These are phyloP conservation scores for Stegodyphus mimosarum DNA, from an alignment of 1,140 invertebrate genomes.

Conservation along the genomic window DNA sequence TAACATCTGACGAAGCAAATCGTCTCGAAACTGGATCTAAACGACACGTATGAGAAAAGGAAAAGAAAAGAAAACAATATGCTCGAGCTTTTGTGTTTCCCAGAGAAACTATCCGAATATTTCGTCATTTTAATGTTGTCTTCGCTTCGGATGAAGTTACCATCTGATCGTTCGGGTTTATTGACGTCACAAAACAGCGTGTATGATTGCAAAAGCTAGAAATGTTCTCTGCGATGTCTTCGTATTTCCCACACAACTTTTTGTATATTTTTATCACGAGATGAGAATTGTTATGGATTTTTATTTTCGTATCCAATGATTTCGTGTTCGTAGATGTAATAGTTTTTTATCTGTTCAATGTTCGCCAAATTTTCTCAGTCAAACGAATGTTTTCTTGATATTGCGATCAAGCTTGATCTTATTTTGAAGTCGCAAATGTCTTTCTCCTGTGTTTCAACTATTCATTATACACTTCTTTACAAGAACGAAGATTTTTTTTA, in stretches of 20 bases:
- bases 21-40: constrained; percentile 34
- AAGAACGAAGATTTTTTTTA: too few relatives aligned
- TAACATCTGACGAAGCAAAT: constrained; percentile 19
- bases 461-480: too few relatives aligned
- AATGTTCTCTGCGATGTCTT: neutral
- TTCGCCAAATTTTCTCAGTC: too few relatives aligned
- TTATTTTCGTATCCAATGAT: too few relatives aligned
- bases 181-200: too few relatives aligned
- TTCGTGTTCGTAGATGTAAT: too few relatives aligned
- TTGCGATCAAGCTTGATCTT: too few relatives aligned
- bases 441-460: too few relatives aligned
- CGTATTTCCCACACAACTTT: neutral
- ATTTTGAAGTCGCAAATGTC: too few relatives aligned
- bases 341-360: too few relatives aligned
- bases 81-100: constrained; percentile 29
- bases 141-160: constrained; percentile 1
- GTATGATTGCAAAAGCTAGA: neutral
- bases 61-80: constrained; percentile 15
- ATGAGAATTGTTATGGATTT: neutral
- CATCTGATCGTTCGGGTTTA: neutral
- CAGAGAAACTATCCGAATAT: constrained; percentile 11
- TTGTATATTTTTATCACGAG: neutral
- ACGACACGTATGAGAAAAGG: constrained; percentile 16
- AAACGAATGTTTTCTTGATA: too few relatives aligned
- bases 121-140: constrained; percentile 9